A percentile compares a stretch with the other conserved stretches of the same genome.
phyloP scores from a whole-genome alignment of 1,140 invertebrate species.

The Drosophila arawakana region DNA sequence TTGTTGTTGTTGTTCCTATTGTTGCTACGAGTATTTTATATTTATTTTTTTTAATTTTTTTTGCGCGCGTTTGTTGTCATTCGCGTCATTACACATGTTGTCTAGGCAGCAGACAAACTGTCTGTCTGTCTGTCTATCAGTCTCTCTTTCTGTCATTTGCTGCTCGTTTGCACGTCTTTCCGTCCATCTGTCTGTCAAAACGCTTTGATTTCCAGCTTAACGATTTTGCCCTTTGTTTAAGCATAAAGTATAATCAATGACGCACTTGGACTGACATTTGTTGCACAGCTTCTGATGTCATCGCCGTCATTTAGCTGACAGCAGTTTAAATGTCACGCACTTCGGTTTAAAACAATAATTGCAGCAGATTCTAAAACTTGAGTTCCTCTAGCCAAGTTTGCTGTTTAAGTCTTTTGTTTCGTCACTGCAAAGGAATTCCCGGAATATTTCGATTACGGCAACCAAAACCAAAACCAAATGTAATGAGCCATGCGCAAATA shows the following conservation, averaged over 20 bases:
- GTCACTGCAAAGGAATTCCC: conserved; percentile 56
- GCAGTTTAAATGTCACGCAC: conserved; percentile 67
- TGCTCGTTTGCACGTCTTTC: conserved; percentile 47
- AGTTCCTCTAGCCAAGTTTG: conserved; percentile 37
- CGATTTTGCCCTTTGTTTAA: conserved; percentile 68
- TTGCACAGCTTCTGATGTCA: conserved; percentile 51
- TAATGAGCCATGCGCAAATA: conserved; percentile 81
- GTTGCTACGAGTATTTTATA: not conserved
- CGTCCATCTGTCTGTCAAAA: conserved; percentile 51
- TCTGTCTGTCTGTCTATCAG: conserved; percentile 50
- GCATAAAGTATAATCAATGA: conserved; percentile 50
- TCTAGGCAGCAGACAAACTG: conserved; percentile 60
- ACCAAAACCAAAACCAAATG: conserved; percentile 58
- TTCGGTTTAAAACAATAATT: conserved; percentile 25
- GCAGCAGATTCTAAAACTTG: conserved; percentile 46
- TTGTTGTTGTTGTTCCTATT: conserved; percentile 36
- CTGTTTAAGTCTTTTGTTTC: conserved; percentile 81
- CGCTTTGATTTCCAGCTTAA: conserved; percentile 55
- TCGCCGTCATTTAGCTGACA: conserved; percentile 24
- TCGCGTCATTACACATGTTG: conserved; percentile 77
- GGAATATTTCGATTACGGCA: conserved; percentile 76
- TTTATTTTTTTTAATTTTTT: conserved; percentile 6
- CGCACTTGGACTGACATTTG: conserved; percentile 75
- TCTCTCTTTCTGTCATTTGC: conserved; percentile 18
- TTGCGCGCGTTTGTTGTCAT: conserved; percentile 39